Conservation (phyloP, 2,113 vertebrate genomes). For the Gila orcuttii region DNA sequence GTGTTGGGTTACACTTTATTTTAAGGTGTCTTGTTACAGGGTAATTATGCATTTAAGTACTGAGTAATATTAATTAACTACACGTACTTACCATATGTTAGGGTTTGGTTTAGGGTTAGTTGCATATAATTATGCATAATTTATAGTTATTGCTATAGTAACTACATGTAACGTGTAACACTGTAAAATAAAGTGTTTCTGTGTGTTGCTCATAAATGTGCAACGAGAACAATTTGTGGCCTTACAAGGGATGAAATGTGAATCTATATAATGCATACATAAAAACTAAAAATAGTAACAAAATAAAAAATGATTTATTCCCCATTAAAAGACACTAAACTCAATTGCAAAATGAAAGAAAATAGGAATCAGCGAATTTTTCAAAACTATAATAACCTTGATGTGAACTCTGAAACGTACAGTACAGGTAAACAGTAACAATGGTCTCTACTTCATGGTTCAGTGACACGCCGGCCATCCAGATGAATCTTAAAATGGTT, state of each 20-base stretch:
- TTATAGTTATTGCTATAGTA: too few relatives aligned
- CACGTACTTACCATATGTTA: too few relatives aligned
- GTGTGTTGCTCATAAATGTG: too few relatives aligned
- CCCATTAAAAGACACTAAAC: background rate
- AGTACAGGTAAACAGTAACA: conserved; percentile 18
- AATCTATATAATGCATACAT: background rate
- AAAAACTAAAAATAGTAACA: background rate
- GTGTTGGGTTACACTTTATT: too few relatives aligned
- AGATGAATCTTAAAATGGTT: conserved; percentile 58
- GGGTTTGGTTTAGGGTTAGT: too few relatives aligned
- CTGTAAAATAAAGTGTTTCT: too few relatives aligned
- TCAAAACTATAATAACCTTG: background rate
- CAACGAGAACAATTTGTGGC: background rate
- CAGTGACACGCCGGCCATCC: conserved; percentile 63
- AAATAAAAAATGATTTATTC: background rate
- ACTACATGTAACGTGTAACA: too few relatives aligned
- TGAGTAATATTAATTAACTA: too few relatives aligned
- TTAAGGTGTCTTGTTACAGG: too few relatives aligned
- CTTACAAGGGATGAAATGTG: background rate
- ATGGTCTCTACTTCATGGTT: conserved; percentile 64
- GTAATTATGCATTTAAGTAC: too few relatives aligned
- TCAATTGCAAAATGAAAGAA: background rate
- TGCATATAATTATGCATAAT: too few relatives aligned
- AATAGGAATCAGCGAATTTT: background rate
- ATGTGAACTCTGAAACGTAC: background rate